These are phyloP conservation scores for Plutella xylostella DNA, from an alignment of 2,888 invertebrate species.

Conservation along the genomic window DNA sequence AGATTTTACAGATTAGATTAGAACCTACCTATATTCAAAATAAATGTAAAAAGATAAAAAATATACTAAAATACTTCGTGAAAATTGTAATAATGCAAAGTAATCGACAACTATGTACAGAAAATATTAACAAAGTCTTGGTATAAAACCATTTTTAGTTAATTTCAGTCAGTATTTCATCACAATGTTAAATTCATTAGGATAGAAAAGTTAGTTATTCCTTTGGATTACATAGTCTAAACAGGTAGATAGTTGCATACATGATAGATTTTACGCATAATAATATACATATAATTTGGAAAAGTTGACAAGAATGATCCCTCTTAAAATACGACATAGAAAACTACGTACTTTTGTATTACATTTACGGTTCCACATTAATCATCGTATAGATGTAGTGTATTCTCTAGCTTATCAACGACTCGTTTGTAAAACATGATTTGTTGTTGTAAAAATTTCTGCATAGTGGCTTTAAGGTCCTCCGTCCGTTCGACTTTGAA, in stretches of 20 bases:
- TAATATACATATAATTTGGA: too few species aligned
- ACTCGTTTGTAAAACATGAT: constrained; percentile 92
- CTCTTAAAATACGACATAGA: neutral
- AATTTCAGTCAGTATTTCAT: constrained; percentile 46
- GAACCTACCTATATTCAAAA: neutral
- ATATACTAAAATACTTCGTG: constrained; percentile 34
- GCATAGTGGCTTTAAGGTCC: constrained; percentile 89
- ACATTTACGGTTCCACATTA: constrained; percentile 21
- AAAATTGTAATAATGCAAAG: constrained; percentile 38
- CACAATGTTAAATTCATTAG: constrained; percentile 49
- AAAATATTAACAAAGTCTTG: neutral
- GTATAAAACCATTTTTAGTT: constrained; percentile 18
- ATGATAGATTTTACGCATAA: too few species aligned
- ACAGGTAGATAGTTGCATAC: neutral
- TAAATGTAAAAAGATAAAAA: constrained; percentile 29
- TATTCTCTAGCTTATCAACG: constrained; percentile 76
- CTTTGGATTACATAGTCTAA: constrained; percentile 29
- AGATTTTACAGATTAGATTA: constrained; percentile 38
- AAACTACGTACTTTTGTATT: neutral
- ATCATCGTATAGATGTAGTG: constrained; percentile 62
- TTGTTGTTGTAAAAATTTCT: constrained; percentile 87
- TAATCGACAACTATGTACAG: constrained; percentile 22
- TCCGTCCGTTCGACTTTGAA: constrained; percentile 88
- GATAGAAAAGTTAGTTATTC: constrained; percentile 31
- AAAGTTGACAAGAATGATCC: neutral